phyloP scores from a whole-genome alignment of 2,888 invertebrate species.

The Lissocephala sabroskyi region DNA sequence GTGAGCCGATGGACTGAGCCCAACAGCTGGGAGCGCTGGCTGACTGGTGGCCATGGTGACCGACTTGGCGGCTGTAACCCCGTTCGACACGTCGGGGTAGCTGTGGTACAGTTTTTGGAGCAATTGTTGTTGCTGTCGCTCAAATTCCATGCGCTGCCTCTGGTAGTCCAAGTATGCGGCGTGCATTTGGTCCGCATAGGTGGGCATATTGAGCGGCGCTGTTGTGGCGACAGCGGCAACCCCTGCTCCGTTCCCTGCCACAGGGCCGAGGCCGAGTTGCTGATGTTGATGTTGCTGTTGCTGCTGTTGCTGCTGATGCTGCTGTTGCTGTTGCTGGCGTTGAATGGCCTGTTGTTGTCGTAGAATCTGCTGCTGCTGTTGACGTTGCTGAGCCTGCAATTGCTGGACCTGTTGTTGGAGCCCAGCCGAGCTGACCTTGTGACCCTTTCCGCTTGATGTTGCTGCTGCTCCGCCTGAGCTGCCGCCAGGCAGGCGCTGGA shows the following conservation, averaged over 20 bases:
- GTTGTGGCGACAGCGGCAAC: constrained; percentile 6
- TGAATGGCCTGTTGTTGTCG: constrained; percentile 4
- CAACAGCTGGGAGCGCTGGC: no score
- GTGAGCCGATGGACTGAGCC: constrained; percentile 11
- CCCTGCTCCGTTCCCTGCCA: no score
- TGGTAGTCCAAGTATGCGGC: constrained; percentile 51
- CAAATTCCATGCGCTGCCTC: constrained; percentile 56
- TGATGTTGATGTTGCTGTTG: constrained; percentile 3
- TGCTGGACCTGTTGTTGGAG: constrained; percentile 35
- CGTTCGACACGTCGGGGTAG: constrained; percentile 41
- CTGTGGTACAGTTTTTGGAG: constrained; percentile 53
- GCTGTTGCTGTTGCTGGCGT: constrained; percentile 23
- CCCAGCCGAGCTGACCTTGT: constrained; percentile 23
- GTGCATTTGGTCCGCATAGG: constrained; percentile 57
- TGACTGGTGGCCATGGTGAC: no score
- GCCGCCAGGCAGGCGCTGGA: not conserved
- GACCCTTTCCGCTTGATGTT: constrained; percentile 22
- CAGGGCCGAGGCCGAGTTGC: constrained; percentile 2
- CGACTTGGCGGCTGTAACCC: not conserved
- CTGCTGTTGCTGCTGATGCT: constrained; percentile 13
- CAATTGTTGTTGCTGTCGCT: constrained; percentile 58
- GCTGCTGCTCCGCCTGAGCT: constrained; percentile 9
- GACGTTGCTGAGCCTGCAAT: constrained; percentile 18
- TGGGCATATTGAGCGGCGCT: constrained; percentile 17
- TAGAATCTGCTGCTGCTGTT: constrained; percentile 18